Evolutionary conservation across 2,888 invertebrate genomes (phyloP), one percentile per base, ranked within the genome.

Genomic region (Cosmia trapezina): DNA sequence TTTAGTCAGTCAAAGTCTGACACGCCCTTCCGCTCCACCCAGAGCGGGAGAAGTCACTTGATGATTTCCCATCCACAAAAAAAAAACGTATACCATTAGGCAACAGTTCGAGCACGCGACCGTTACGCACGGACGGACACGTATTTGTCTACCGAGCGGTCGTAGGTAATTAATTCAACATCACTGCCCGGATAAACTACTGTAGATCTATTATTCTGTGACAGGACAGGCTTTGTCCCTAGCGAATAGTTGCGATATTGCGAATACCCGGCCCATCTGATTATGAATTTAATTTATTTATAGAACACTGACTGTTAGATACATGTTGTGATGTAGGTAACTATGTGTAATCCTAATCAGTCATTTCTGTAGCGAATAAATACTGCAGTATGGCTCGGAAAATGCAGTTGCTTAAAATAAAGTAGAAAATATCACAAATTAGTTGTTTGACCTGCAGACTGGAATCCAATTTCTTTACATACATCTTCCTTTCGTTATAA

Each of bases 211-310:
- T 28, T 28, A 28, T 28, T 28, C 28, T 28, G 28, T 28, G 28
- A 28, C 28, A 53, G 62, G 28, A 28, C 28, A 53, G 62, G 33
- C 49, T 75, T 74, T 85, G 76, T 85, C 81, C 73, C 71, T 54
- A 49, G 74, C 33, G 81, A 62, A 69, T 70, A 65, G 67, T 54
- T 60, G 83, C 64, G 49, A 65, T 60, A 64, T 54, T 60, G 83
- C 64, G 53, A 65, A 72, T 69, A 82, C 47, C 22, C 19, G 8
- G 63, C 53, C 49, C 60, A 77, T 79, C 72, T 78, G 80, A 85
- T 84, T 70, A 70, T 47, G 45, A n/a, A 33, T 7, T 14, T 66
- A 49, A 65, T 68, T 80, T 67, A 54, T 64, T 57, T 43, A 82
- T 68, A n/a, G 37, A 56, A 69, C 51, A 66, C 53, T 61, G 12